Percentiles rank a stretch among this genome's conserved stretches.
Conservation (phyloP, 1,140 invertebrate species). For the Geopemphigus sp. region DNA sequence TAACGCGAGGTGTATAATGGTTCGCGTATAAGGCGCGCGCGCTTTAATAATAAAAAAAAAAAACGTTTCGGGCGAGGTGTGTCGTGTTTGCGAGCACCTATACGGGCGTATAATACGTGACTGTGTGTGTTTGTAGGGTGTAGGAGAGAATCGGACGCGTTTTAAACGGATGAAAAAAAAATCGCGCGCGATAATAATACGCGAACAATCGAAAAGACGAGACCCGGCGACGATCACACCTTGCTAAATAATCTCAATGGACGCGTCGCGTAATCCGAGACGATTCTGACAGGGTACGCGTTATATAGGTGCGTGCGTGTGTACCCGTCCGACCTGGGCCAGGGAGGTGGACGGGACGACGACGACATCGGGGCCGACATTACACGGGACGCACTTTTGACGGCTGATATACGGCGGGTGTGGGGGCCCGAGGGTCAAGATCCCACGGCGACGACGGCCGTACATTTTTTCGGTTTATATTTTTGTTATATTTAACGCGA, state of each 20-base stretch:
- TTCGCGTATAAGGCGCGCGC: too few relatives aligned
- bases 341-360: too few relatives aligned
- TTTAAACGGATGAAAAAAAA: slow-evolving; percentile 41
- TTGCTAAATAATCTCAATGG: slow-evolving; percentile 27
- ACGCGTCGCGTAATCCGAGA: slow-evolving; percentile 37
- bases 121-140: neutral
- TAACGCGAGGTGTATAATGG: too few relatives aligned
- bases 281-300: slow-evolving; percentile 14
- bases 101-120: too few relatives aligned
- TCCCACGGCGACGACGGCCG: slow-evolving; percentile 40
- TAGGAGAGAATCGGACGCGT: slow-evolving; percentile 6
- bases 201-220: slow-evolving; percentile 14
- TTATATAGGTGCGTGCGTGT: neutral
- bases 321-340: too few relatives aligned
- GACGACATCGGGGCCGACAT: too few relatives aligned
- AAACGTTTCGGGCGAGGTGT: too few relatives aligned
- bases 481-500: slow-evolving; percentile 31
- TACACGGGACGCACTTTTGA: neutral
- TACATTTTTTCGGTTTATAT: too few relatives aligned
- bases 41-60: too few relatives aligned
- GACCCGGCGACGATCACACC: slow-evolving; percentile 17
- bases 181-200: neutral
- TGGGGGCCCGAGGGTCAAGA: slow-evolving; percentile 15
- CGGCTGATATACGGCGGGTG: too few relatives aligned
- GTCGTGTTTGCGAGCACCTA: slow-evolving; percentile 12